Conservation (phyloP, 2,113 vertebrate genomes). For the Caretta caretta region DNA sequence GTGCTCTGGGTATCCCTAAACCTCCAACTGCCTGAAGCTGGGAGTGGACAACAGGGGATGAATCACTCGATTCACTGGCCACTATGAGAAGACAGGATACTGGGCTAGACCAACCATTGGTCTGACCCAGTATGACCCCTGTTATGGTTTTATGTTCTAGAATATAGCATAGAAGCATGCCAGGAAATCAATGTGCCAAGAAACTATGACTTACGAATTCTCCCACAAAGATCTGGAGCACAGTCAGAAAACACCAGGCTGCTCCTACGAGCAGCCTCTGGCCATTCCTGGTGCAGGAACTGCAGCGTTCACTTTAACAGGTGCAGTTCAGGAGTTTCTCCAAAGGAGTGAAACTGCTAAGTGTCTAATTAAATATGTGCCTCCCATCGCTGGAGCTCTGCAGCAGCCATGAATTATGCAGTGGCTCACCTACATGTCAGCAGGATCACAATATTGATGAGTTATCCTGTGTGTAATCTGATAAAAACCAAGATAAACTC, state of each 20-base stretch:
- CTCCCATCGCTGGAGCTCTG: constrained; percentile 40
- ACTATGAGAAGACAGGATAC: not conserved
- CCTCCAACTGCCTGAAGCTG: not conserved
- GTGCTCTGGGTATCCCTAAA: not conserved
- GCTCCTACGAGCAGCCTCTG: fast-evolving
- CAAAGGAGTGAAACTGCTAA: not conserved
- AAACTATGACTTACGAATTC: not conserved
- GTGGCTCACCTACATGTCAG: constrained; percentile 57
- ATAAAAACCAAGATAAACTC: constrained; percentile 74
- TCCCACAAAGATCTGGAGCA: fast-evolving
- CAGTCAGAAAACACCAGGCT: fast-evolving
- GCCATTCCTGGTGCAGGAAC: not conserved
- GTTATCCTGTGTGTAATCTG: constrained; percentile 64
- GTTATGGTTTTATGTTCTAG: not conserved
- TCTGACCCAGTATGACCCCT: not conserved
- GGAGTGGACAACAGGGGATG: not conserved
- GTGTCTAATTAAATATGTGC: constrained; percentile 57
- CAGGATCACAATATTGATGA: constrained; percentile 74
- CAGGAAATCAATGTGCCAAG: fast-evolving
- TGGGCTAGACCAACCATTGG: not conserved
- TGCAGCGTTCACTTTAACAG: fast-evolving
- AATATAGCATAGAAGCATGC: fast-evolving
- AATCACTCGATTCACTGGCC: not conserved
- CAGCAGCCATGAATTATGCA: constrained; percentile 74
- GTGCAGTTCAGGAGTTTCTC: not conserved